Evolutionary conservation across 2,797 vertebrate genomes (phyloP), one percentile per base, ranked within the genome.

Genomic region (Salmo trutta): DNA sequence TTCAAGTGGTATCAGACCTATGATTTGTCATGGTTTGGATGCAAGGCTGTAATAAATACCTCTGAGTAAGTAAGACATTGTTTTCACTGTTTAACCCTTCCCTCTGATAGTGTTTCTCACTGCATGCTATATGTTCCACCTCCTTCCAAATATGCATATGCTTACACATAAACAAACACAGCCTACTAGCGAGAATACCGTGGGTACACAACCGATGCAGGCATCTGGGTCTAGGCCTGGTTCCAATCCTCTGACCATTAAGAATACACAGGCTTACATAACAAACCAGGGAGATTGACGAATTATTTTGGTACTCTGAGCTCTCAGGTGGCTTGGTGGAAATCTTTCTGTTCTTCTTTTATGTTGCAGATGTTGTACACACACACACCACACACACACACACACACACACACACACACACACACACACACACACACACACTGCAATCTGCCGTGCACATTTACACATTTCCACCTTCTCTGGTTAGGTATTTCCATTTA

Each of bases 401-500:
- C 52, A 47, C 65, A 27, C 29, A 29, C 29, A 31, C 29, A 3
- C 29, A 3, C 29, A 6, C 33, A 1, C 33, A 36, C 33, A 36
- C 33, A 6, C 33, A 54, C 65, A 54, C 24, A 53, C 51, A 36
- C 36, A 36, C 7, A 71, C 12, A 59, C 15, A 54, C 53, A 47
- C 65, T 15, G 16, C 15, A 15, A 47, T 19, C 3, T 10, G 8
- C 17, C 19, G 21, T 24, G 14, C 15, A 74, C 62, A 17, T 54
- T 17, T 29, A 75, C 75, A 29, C 62, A 64, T 51, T 65, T 16
- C 62, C 36, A 16, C 41, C 56, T 64, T 47, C 29, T 29, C 3
- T 29, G 4, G 15, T 36, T 70, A 31, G 75, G 54, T 80, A 52
- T 77, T 78, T 79, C 64, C 59, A 73, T 75, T 52, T 59, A 70